Conservation (phyloP, 2,797 vertebrate genomes). For the Myripristis murdjan region DNA sequence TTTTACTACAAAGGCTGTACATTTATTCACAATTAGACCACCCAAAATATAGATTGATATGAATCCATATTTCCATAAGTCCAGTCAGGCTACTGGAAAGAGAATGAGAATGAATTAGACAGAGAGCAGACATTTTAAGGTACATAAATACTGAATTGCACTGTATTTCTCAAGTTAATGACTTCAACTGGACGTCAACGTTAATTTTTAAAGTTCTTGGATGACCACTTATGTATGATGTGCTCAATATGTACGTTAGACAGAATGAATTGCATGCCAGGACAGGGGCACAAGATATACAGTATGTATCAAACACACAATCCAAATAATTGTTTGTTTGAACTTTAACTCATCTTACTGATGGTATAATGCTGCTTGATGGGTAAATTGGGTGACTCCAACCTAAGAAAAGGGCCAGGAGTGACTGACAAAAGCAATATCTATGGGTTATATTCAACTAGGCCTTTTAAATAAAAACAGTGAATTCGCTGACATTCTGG, state of each 20-base stretch:
- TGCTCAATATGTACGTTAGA: neutral
- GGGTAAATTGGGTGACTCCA: constrained; percentile 9
- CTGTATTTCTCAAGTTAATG: constrained; percentile 51
- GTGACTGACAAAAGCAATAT: constrained; percentile 12
- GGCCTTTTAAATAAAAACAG: constrained; percentile 1
- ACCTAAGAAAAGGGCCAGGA: neutral
- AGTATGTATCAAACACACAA: neutral
- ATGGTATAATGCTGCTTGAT: constrained; percentile 2
- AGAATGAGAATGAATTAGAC: neutral
- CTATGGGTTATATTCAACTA: neutral
- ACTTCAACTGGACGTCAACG: constrained; percentile 25
- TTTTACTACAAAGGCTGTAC: constrained; percentile 31
- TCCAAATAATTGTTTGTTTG: neutral
- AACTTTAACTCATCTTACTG: neutral
- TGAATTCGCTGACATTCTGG: constrained; percentile 2
- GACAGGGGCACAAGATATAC: constrained; percentile 3
- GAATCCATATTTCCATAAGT: constrained; percentile 28
- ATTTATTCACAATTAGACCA: constrained; percentile 43
- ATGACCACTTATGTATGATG: neutral
- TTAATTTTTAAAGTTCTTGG: constrained; percentile 7
- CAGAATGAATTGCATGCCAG: neutral
- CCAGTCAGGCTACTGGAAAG: neutral
- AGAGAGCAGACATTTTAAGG: constrained; percentile 21
- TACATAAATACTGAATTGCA: constrained; percentile 1
- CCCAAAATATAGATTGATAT: constrained; percentile 30